Conservation (phyloP, 2,888 invertebrate species). For the Halocaridina rubra region DNA sequence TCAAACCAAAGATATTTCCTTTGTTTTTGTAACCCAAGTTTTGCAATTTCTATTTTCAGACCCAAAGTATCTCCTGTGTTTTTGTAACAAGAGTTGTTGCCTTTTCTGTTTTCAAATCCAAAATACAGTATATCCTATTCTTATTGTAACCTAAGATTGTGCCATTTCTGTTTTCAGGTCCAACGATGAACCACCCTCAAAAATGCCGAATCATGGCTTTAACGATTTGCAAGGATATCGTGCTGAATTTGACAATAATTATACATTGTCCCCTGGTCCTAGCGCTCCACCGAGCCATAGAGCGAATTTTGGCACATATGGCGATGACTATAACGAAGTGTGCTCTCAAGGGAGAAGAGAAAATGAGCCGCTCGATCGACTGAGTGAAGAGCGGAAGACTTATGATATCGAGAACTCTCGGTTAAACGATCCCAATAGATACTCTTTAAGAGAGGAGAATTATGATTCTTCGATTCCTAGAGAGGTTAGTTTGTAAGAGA, state of each 20-base stretch:
- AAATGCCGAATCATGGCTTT: not conserved
- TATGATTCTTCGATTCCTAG: conserved; percentile 1
- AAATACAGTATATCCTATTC: no score
- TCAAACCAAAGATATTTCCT: no score
- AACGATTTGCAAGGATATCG: conserved; percentile 3
- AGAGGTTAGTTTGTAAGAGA: conserved; percentile 33
- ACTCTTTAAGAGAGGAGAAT: conserved; percentile 17
- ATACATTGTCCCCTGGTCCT: conserved; percentile 40
- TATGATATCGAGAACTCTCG: not conserved
- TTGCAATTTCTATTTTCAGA: no score
- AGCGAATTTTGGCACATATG: not conserved
- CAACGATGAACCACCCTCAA: conserved; percentile 4
- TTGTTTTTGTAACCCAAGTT: no score
- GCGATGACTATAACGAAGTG: not conserved
- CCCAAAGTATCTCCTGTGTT: no score
- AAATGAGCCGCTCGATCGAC: not conserved
- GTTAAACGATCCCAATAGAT: conserved; percentile 30
- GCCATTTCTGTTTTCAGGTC: not conserved
- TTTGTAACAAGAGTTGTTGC: no score
- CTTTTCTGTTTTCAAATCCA: no score
- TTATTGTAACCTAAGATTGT: no score
- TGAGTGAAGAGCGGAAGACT: not conserved
- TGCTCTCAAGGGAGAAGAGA: not conserved
- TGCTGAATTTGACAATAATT: conserved; percentile 36
- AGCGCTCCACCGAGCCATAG: conserved; percentile 41